Base-by-base conservation (phyloP, 2,797 vertebrate genomes). In the Pampus argenteus region DNA sequence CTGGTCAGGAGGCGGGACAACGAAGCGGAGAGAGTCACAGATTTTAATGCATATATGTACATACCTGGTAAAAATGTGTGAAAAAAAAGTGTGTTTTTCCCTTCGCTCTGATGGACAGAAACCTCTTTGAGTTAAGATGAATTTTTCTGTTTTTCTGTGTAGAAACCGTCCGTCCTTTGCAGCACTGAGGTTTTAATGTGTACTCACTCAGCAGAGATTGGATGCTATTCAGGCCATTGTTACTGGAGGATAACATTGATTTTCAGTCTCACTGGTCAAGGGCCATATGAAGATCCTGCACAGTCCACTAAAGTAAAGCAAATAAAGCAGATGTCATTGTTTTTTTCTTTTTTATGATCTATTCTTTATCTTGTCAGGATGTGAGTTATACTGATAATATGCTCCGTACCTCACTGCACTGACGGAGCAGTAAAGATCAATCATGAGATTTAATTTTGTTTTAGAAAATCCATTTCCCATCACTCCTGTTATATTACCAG, bases 171-270 rank as follows among this genome's bases (percentile, higher is more conserved):
- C 86, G 87, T 85, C 86, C 79, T 81, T 49, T 74, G 83, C 81
- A 85, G 86, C 79, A 66, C 65, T 62, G 74, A 78, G 81, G 69
- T 88, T 79, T 90, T 86, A 91, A 89, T 89, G 87, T 88, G 85
- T 60, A 67, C 82, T 88, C 81, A 84, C 83, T 86, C 84, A 83
- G 80, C 79, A 78, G 66, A 88, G 86, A 90, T 84, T 81, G 79
- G 77, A 76, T 86, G 78, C 83, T 86, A 76, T 86, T 93, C 84
- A 86, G 86, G 82, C 82, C 82, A 88, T 91, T 89, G 86, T 91
- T 88, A 83, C 85, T 58, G 51, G 66, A 82, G 86, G 79, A 91
- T 86, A 90, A 84, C 90, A 91, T 86, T 91, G 89, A 92, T 91
- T 93, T 92, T 82, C 87, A 92, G 87, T 90, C 86, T 56, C 59